phyloP scores from a whole-genome alignment of 2,888 invertebrate genomes.

The Drosophila picticornis region DNA sequence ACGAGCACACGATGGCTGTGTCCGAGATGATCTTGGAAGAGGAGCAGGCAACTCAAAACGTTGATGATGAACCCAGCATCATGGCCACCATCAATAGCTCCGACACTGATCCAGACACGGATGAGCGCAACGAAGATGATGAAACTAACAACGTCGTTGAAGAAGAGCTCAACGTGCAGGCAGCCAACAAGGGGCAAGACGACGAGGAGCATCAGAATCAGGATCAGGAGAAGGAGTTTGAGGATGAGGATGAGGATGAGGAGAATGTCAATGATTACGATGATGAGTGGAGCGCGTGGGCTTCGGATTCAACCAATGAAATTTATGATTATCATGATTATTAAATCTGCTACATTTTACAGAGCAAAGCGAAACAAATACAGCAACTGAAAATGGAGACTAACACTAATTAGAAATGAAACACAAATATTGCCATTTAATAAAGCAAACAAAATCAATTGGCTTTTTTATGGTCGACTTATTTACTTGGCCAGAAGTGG shows the following conservation, averaged over 20 bases:
- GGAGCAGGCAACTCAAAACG: background rate
- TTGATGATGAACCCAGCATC: background rate
- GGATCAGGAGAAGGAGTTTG: background rate
- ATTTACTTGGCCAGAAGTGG: background rate
- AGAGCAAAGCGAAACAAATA: background rate
- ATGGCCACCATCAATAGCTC: background rate
- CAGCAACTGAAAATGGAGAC: background rate
- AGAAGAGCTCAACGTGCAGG: background rate
- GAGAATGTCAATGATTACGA: background rate
- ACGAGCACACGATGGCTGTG: background rate
- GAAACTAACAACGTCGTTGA: background rate
- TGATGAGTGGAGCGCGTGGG: background rate
- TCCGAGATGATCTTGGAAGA: background rate
- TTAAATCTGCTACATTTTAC: background rate
- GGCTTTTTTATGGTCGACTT: background rate
- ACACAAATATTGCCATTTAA: background rate
- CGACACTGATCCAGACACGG: conserved; percentile 18
- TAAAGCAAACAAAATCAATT: background rate
- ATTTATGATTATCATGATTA: background rate
- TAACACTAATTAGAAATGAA: background rate
- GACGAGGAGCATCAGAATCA: background rate
- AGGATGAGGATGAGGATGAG: background rate
- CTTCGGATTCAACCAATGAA: background rate
- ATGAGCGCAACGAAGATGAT: conserved; percentile 1
- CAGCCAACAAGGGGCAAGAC: background rate